Conservation (phyloP, 2,888 invertebrate genomes). For the Celastrina argiolus region DNA sequence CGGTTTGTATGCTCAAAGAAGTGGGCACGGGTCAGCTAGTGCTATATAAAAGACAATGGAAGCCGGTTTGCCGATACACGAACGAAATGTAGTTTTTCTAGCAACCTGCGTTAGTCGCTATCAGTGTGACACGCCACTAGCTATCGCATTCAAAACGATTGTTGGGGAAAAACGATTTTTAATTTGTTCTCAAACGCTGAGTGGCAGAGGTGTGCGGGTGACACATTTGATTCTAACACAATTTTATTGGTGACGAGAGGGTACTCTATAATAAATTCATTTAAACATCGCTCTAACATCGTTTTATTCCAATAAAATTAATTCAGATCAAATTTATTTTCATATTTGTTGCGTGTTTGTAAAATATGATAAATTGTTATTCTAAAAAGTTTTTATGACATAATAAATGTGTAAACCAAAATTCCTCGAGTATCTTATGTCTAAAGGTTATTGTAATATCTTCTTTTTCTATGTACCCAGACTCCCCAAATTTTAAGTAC, state of each 20-base stretch:
- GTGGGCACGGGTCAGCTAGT: no score
- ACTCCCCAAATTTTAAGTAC: no score
- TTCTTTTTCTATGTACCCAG: no score
- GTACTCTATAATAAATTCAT: slow-evolving; percentile 19
- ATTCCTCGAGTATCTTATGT: no score
- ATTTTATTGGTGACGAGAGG: slow-evolving; percentile 21
- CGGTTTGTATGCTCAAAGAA: no score
- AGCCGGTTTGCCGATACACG: no score
- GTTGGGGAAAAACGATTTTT: slow-evolving; percentile 38
- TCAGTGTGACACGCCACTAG: slow-evolving; percentile 22
- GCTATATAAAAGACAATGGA: no score
- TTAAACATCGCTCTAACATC: neutral
- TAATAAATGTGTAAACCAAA: no score
- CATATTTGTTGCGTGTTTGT: neutral
- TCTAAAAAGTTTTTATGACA: no score
- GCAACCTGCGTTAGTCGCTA: neutral
- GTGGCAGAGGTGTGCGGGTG: slow-evolving; percentile 36
- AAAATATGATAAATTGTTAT: no score
- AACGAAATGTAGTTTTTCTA: neutral
- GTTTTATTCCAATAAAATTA: neutral
- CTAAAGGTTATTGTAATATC: no score
- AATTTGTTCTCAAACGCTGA: slow-evolving; percentile 35
- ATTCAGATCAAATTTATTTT: neutral
- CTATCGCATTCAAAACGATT: slow-evolving; percentile 27
- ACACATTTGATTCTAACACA: slow-evolving; percentile 30